These are phyloP conservation scores for Epinotia demarniana DNA, from an alignment of 2,888 invertebrate species.

Conservation along the genomic window DNA sequence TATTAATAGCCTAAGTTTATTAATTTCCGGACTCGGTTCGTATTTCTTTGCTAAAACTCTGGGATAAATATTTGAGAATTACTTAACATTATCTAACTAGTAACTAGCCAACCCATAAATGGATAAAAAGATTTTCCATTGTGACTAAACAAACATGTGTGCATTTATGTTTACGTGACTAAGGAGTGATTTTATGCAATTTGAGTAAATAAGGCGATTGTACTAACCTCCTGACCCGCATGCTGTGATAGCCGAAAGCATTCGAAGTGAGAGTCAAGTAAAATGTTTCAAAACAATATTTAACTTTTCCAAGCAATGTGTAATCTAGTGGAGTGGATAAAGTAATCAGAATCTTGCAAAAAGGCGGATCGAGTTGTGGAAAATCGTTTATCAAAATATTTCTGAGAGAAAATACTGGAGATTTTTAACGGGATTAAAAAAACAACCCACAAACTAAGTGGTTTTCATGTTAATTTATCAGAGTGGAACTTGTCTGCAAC, in stretches of 20 bases:
- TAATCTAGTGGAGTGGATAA: conserved; percentile 23
- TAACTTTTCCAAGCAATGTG: conserved; percentile 1
- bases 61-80: too few species aligned
- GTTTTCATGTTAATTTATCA: conserved; percentile 22
- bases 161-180: too few species aligned
- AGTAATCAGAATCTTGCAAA: conserved; percentile 43
- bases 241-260: background rate
- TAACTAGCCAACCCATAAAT: too few species aligned
- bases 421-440: conserved; percentile 28
- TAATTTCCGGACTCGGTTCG: too few species aligned
- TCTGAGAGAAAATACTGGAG: background rate
- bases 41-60: too few species aligned
- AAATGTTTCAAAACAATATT: conserved; percentile 19
- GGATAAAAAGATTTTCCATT: too few species aligned
- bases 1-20: too few species aligned
- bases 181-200: background rate
- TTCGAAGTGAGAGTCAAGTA: background rate
- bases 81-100: too few species aligned
- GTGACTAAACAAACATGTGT: too few species aligned
- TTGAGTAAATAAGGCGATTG: background rate
- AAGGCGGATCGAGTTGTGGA: conserved; percentile 18
- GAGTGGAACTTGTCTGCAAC: conserved; percentile 14
- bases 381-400: conserved; percentile 26
- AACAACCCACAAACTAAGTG: conserved; percentile 19
- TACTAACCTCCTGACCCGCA: background rate